phyloP scores from a whole-genome alignment of 2,113 vertebrate species.

The Triplophysa siluroides region DNA sequence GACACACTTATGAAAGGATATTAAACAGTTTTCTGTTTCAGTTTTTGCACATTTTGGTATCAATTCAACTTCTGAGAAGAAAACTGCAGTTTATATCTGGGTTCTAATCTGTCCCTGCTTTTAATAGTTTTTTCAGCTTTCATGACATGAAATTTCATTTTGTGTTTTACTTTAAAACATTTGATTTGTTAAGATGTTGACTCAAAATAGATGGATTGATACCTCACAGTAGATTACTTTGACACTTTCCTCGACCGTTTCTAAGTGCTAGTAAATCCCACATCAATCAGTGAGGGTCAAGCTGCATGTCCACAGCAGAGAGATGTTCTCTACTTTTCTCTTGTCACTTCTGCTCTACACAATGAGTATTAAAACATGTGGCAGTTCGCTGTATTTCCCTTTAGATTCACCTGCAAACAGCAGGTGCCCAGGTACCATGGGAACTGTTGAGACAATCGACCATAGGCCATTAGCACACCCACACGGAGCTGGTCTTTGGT shows the following conservation, averaged over 20 bases:
- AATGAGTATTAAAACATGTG: background rate
- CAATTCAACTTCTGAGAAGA: background rate
- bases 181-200: background rate
- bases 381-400: background rate
- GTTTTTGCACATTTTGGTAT: too few species aligned
- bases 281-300: background rate
- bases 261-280: background rate
- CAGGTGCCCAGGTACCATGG: background rate
- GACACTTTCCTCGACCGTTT: background rate
- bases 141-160: background rate
- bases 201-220: background rate
- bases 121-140: background rate
- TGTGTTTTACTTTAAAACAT: too few species aligned
- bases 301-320: background rate
- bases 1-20: too few species aligned
- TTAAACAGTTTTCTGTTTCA: too few species aligned
- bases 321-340: background rate
- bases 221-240: background rate
- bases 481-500: background rate
- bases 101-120: background rate
- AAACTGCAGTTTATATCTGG: background rate
- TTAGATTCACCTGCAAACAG: constrained; percentile 6
- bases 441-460: background rate
- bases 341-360: background rate
- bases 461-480: background rate